phyloP scores from a whole-genome alignment of 2,888 invertebrate genomes.

The Caenorhabditis macrosperma region DNA sequence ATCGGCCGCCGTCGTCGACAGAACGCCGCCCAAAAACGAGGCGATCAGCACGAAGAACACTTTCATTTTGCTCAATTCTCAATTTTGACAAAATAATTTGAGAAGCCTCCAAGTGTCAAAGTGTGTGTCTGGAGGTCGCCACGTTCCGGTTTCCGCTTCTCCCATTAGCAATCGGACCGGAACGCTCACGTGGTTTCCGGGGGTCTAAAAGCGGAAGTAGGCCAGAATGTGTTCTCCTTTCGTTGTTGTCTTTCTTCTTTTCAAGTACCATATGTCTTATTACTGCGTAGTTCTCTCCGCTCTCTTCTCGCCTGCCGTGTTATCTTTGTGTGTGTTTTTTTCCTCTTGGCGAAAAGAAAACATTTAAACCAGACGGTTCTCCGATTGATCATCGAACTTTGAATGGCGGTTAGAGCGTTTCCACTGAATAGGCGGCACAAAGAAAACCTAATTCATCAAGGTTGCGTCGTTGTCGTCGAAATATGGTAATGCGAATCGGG shows the following conservation, averaged over 20 bases:
- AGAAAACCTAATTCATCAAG: conserved; percentile 1
- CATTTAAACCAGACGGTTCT: neutral
- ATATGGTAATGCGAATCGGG: conserved; percentile 34
- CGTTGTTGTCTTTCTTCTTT: neutral
- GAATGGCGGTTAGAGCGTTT: neutral
- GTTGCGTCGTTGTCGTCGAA: conserved; percentile 7
- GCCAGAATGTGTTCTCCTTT: neutral
- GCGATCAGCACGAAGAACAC: neutral
- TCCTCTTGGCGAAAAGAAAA: neutral
- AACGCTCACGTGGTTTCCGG: neutral
- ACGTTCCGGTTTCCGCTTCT: neutral
- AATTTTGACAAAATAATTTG: too few species aligned
- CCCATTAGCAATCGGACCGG: neutral
- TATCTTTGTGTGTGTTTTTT: conserved; percentile 8
- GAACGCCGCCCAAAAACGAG: neutral
- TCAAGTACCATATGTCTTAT: conserved; percentile 28
- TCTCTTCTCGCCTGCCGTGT: neutral
- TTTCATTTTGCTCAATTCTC: neutral
- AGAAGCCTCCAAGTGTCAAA: too few species aligned
- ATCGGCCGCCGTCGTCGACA: neutral
- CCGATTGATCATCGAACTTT: neutral
- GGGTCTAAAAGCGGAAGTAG: neutral
- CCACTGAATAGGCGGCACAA: neutral
- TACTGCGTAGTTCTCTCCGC: conserved; percentile 17
- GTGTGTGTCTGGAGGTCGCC: too few species aligned